These are phyloP conservation scores for Yasuhikotakia modesta DNA, from an alignment of 2,797 vertebrate species.

Conservation along the genomic window DNA sequence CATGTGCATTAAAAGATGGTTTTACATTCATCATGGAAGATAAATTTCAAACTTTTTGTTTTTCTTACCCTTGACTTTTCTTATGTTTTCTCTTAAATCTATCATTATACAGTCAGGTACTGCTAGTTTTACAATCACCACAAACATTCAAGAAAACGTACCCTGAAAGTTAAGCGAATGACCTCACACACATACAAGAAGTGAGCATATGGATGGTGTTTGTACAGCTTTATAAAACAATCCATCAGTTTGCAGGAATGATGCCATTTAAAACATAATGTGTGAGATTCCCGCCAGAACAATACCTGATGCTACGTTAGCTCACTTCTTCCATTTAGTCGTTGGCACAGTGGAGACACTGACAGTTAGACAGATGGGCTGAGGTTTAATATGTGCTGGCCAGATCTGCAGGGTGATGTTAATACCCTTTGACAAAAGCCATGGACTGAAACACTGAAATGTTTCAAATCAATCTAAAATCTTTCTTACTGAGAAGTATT, in stretches of 20 bases:
- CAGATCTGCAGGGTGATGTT: constrained; percentile 34
- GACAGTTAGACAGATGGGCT: constrained; percentile 42
- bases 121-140: neutral
- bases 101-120: neutral
- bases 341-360: constrained; percentile 22
- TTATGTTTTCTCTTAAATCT: no score
- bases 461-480: constrained; percentile 11
- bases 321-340: constrained; percentile 55
- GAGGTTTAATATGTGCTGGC: constrained; percentile 54
- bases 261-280: constrained; percentile 7
- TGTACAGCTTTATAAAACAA: constrained; percentile 18
- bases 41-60: neutral
- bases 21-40: neutral
- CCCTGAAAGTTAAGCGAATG: neutral
- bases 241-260: constrained; percentile 31
- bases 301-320: constrained; percentile 52
- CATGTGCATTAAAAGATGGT: neutral
- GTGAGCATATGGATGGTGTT: neutral
- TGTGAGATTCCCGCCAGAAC: constrained; percentile 47
- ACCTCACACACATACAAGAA: neutral
- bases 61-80: no score
- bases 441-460: constrained; percentile 48
- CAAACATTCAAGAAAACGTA: neutral
- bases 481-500: no score
- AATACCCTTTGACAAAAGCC: constrained; percentile 56